Evolutionary conservation across 2,888 invertebrate genomes (phyloP).

Genomic region (Reticulitermes lucifugus): DNA sequence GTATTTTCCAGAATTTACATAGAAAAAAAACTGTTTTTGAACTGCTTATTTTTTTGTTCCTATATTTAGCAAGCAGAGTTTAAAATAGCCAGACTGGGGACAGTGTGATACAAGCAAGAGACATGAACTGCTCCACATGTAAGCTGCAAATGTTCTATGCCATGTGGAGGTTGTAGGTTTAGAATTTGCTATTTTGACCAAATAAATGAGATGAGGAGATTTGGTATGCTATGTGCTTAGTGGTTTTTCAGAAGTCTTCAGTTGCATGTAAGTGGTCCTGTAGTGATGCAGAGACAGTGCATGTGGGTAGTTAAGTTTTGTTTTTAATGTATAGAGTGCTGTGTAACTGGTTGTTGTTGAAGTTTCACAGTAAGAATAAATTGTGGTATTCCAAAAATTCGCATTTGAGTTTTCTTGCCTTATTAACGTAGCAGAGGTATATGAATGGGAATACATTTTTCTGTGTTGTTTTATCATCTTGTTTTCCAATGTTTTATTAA

Average conservation of each 20-base stretch:
- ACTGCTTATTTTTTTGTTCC: slow-evolving; percentile 27
- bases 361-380: background rate
- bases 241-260: too few relatives aligned
- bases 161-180: background rate
- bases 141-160: background rate
- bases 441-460: too few relatives aligned
- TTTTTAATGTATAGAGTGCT: too few relatives aligned
- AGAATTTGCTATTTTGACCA: too few relatives aligned
- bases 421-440: too few relatives aligned
- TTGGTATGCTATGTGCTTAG: background rate
- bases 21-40: background rate
- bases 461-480: too few relatives aligned
- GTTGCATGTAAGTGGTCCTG: too few relatives aligned
- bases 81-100: slow-evolving; percentile 50
- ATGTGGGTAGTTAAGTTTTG: too few relatives aligned
- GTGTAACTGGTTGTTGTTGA: background rate
- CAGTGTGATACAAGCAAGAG: slow-evolving; percentile 29
- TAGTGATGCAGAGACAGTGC: too few relatives aligned
- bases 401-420: too few relatives aligned
- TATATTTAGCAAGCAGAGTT: slow-evolving; percentile 47
- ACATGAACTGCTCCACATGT: slow-evolving; percentile 20
- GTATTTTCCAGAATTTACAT: background rate
- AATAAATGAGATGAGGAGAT: too few relatives aligned
- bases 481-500: too few relatives aligned
- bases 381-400: background rate